Conservation (phyloP, 2,888 invertebrate species). For the Teinopalpus imperialis region DNA sequence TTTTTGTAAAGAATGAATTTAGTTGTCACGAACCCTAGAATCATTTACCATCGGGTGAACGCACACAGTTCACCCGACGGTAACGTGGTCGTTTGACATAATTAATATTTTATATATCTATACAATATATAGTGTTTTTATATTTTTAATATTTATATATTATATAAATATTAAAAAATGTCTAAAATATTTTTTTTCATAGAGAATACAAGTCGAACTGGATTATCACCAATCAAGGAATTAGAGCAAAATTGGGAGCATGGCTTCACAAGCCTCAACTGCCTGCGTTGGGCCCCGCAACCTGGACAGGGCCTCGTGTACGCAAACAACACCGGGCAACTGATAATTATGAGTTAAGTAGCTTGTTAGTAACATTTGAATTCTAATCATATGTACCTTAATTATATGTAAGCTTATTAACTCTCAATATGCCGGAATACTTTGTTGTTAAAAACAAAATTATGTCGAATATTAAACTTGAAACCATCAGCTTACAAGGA, state of each 20-base stretch:
- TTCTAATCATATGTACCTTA: neutral
- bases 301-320: conserved; percentile 93
- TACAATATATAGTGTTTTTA: no score
- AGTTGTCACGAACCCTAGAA: no score
- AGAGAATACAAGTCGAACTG: conserved; percentile 66
- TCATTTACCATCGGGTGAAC: no score
- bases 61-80: no score
- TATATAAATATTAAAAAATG: no score
- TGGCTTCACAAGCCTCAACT: conserved; percentile 89
- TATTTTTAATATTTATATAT: no score
- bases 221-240: conserved; percentile 81
- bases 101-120: no score
- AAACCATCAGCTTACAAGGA: no score
- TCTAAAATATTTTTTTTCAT: conserved; percentile 31
- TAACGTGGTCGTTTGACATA: no score
- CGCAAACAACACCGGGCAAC: conserved; percentile 92
- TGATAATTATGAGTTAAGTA: conserved; percentile 85
- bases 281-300: conserved; percentile 91
- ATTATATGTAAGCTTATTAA: neutral
- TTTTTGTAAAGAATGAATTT: no score
- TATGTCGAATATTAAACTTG: no score
- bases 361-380: neutral
- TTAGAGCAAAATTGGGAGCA: conserved; percentile 85
- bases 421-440: neutral
- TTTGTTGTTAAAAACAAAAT: no score